Evolutionary conservation across 2,113 vertebrate genomes (phyloP), one percentile per base, ranked within the genome.

Genomic region (Psilopsiagon aurifrons): DNA sequence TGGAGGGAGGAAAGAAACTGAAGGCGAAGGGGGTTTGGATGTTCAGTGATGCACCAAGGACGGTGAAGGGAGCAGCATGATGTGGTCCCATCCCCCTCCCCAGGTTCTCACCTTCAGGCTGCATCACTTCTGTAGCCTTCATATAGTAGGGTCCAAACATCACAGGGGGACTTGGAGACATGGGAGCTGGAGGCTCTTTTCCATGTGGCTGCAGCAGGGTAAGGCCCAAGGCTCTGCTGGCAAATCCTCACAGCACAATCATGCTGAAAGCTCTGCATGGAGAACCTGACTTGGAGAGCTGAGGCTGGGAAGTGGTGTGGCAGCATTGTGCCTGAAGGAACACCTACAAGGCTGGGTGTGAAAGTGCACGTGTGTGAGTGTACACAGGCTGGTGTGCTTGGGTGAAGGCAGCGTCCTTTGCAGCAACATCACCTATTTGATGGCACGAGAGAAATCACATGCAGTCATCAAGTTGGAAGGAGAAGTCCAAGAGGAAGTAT

Each of bases 161-260:
- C 5, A 0, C 1, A 2, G 35, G 13, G 25, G 5, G 5, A 4
- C 27, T 25, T 44, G 31, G 22, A 70, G 29, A 57, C 10, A 4
- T 1, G 7, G 27, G 22, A 11, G 25, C 41, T 31, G 15, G 27
- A 57, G 49, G 63, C 43, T 82, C 25, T 49, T 87, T 69, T 63
- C 55, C 49, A 25, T 9, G 15, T 37, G 43, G 39, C 31, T 57
- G 28, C 11, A 64, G 49, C 64, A 67, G 68, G 28, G 51, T 41
- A 66, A 64, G 55, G 59, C 13, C 13, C 17, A n/a, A 57, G 76
- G 55, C 37, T 76, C 81, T 69, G 20, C 17, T 46, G 55, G 28
- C 29, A 57, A 64, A 59, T 59, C 35, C 31, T 66, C 57, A 64
- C 57, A 76, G 57, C 28, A 11, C 5, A 2, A 15, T 31, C 6